Percentiles rank a stretch among this genome's conserved stretches.
phyloP scores from a whole-genome alignment of 2,888 invertebrate genomes.

The Phaedon cochleariae region DNA sequence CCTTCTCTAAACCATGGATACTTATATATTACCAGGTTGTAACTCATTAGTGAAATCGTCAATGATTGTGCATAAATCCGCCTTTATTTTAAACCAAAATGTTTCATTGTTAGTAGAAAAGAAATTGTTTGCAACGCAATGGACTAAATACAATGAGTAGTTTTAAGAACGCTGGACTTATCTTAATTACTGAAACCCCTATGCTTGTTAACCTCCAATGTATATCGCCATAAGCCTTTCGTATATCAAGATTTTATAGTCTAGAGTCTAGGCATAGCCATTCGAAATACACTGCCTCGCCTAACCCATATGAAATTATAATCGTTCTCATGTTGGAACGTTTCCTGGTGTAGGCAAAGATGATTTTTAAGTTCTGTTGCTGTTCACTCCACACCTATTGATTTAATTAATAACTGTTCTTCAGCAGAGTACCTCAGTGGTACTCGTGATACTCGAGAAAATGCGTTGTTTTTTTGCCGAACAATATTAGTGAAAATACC shows the following conservation, averaged over 20 bases:
- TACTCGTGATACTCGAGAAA: no score
- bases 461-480: no score
- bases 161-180: no score
- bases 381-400: background rate
- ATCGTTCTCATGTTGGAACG: background rate
- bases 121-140: no score
- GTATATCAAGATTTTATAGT: background rate
- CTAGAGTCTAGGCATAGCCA: background rate
- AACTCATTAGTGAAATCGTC: no score
- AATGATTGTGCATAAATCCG: no score
- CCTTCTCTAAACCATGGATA: no score
- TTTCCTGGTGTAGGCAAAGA: background rate
- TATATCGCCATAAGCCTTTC: background rate
- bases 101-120: no score
- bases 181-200: background rate
- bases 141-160: no score
- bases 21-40: no score
- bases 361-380: background rate
- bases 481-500: no score
- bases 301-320: background rate
- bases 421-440: background rate
- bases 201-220: background rate
- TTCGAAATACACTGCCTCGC: background rate
- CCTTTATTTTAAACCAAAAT: no score
- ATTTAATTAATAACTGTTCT: background rate